Conservation (phyloP, 2,113 vertebrate genomes). For the Microtus oregoni region DNA sequence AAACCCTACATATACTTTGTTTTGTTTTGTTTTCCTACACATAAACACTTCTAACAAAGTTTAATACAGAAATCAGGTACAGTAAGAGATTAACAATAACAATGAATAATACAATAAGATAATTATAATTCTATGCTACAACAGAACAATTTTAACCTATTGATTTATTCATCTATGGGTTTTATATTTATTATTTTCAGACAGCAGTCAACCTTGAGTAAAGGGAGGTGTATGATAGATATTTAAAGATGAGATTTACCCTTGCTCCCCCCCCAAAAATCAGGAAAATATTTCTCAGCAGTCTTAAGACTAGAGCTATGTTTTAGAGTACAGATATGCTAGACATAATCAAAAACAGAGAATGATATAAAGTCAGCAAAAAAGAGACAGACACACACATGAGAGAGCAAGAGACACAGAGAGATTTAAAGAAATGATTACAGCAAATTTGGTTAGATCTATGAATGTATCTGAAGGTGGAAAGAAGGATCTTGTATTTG, state of each 20-base stretch:
- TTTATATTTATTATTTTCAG: background rate
- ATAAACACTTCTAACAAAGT: background rate
- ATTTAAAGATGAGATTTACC: background rate
- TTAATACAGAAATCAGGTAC: background rate
- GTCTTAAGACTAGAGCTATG: background rate
- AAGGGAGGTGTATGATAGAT: background rate
- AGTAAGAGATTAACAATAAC: background rate
- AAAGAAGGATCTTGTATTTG: background rate
- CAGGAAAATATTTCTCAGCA: background rate
- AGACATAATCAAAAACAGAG: too few relatives aligned
- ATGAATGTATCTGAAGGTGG: background rate
- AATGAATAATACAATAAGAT: background rate
- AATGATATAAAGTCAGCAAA: background rate
- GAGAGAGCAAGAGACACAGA: background rate
- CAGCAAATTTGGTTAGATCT: background rate
- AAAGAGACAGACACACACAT: background rate
- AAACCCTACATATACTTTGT: background rate
- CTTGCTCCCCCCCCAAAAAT: background rate
- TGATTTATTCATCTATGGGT: background rate
- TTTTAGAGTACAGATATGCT: background rate
- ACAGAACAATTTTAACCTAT: background rate
- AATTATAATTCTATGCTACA: background rate
- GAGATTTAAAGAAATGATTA: background rate
- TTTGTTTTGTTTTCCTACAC: background rate
- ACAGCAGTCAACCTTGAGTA: background rate